Evolutionary conservation across 2,888 invertebrate species (phyloP).

Genomic region (Erebia ligea): DNA sequence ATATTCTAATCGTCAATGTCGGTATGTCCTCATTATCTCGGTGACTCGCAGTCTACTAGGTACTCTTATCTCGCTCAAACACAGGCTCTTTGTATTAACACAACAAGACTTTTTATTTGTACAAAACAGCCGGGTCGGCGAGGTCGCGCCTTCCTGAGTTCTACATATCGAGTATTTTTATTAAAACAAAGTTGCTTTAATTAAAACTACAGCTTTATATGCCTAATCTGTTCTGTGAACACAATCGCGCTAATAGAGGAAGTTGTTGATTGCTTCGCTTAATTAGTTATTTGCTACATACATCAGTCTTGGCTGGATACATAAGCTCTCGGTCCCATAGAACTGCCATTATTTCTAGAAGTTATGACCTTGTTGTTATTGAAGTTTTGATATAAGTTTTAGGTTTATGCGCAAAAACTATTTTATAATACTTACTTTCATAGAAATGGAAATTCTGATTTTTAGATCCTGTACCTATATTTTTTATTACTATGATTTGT

Average conservation of each 20-base stretch:
- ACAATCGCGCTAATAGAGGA: constrained; percentile 48
- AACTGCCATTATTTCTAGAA: constrained; percentile 1
- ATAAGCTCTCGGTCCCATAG: constrained; percentile 4
- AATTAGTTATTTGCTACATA: constrained; percentile 41
- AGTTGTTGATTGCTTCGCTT: constrained; percentile 46
- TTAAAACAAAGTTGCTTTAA: constrained; percentile 66
- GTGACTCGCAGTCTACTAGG: constrained; percentile 77
- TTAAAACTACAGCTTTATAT: constrained; percentile 49
- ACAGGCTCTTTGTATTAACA: constrained; percentile 52
- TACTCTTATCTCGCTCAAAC: constrained; percentile 51
- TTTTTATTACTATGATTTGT: no score
- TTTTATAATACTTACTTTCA: no score
- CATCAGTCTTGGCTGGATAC: constrained; percentile 29
- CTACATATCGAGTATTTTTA: constrained; percentile 49
- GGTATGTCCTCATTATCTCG: constrained; percentile 55
- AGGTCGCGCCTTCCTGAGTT: constrained; percentile 71
- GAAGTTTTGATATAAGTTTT: background rate
- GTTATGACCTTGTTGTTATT: background rate
- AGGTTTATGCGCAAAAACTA: background rate
- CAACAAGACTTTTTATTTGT: constrained; percentile 66
- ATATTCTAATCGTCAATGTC: constrained; percentile 22
- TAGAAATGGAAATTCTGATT: no score
- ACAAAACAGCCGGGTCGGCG: constrained; percentile 54
- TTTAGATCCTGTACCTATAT: no score
- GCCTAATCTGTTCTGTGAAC: constrained; percentile 58